A percentile compares a stretch with the other conserved stretches of the same genome.
Conservation (phyloP, 1,140 invertebrate species). For the Paraescarpia echinospica region DNA sequence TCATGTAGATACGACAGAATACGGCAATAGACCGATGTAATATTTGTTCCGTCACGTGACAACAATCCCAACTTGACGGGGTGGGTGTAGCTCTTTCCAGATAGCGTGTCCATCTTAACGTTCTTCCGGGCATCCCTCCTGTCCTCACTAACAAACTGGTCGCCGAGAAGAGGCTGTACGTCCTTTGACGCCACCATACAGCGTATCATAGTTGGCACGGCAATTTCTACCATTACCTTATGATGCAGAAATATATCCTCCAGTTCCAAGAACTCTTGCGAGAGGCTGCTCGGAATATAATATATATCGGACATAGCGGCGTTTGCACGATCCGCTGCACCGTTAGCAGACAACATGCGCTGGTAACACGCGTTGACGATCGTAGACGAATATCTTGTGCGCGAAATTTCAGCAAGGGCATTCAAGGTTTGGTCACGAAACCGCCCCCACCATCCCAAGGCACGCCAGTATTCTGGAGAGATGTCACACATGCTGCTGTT, state of each 20-base stretch:
- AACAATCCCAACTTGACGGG: constrained; percentile 26
- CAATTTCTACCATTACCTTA: constrained; percentile 26
- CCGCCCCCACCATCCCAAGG: constrained; percentile 15
- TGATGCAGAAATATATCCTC: constrained; percentile 16
- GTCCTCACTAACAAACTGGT: constrained; percentile 20
- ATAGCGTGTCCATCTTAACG: neutral
- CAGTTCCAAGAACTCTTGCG: constrained; percentile 18
- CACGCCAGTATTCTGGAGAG: neutral
- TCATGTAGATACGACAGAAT: constrained; percentile 21
- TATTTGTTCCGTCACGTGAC: neutral
- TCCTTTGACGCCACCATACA: constrained; percentile 18
- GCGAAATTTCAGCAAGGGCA: neutral
- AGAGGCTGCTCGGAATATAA: constrained; percentile 23
- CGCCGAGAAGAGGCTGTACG: neutral
- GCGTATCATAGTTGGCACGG: constrained; percentile 23
- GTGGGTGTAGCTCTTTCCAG: constrained; percentile 24
- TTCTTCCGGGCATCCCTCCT: constrained; percentile 17
- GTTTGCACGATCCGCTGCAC: neutral
- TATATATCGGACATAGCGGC: constrained; percentile 26
- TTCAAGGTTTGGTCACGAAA: neutral
- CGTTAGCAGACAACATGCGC: constrained; percentile 8
- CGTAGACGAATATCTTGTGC: neutral
- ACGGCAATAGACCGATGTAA: constrained; percentile 2
- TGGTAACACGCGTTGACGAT: constrained; percentile 18
- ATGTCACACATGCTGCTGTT: constrained; percentile 24